Evolutionary conservation across 1,140 invertebrate genomes (phyloP).

Genomic region (Arctopsyche grandis): DNA sequence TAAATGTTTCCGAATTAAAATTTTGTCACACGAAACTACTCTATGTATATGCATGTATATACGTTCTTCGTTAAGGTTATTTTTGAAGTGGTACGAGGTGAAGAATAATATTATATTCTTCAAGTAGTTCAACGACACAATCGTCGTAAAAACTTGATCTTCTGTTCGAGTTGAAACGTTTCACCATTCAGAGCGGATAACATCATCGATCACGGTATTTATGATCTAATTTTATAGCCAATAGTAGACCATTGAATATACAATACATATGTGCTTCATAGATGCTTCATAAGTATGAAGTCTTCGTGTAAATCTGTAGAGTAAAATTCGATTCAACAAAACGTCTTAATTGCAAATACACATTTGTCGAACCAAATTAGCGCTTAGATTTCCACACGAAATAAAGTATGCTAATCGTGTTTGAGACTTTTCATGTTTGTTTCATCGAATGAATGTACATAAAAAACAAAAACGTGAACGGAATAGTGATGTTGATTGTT

Average conservation of each 20-base stretch:
- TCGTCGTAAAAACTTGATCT: neutral
- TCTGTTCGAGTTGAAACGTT: neutral
- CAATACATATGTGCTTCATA: too few relatives aligned
- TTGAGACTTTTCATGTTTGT: neutral
- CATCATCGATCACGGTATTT: conserved; percentile 7
- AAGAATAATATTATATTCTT: neutral
- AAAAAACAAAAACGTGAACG: neutral
- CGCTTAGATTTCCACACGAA: neutral
- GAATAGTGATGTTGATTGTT: neutral
- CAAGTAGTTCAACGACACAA: neutral
- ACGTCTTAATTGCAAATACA: too few relatives aligned
- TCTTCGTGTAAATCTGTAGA: too few relatives aligned
- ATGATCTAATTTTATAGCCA: neutral
- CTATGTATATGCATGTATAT: neutral
- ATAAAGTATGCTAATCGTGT: neutral
- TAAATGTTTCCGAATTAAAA: neutral
- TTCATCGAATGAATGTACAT: neutral
- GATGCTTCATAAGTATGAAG: too few relatives aligned
- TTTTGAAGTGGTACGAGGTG: neutral
- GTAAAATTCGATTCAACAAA: too few relatives aligned
- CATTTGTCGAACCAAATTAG: neutral
- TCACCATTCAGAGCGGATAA: neutral
- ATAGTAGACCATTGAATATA: too few relatives aligned
- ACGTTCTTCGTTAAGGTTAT: neutral
- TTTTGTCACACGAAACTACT: neutral